These are phyloP conservation scores for Lampropteryx suffumata DNA, from an alignment of 2,888 invertebrate species.

Conservation along the genomic window DNA sequence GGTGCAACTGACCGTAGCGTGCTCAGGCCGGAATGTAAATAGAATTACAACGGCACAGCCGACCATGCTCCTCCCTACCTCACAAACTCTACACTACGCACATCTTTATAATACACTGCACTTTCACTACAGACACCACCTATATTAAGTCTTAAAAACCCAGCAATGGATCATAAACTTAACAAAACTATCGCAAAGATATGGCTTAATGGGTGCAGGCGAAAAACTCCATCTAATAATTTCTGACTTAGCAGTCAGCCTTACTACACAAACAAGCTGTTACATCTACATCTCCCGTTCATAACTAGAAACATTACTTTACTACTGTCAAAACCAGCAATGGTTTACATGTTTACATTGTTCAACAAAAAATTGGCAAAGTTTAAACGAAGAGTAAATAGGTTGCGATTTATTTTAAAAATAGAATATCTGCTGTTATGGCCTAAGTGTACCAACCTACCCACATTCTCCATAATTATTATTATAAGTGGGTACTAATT, in stretches of 20 bases:
- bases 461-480: too few relatives aligned
- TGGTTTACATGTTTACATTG: neutral
- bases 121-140: constrained; percentile 7
- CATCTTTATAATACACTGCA: constrained; percentile 24
- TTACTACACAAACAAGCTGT: constrained; percentile 2
- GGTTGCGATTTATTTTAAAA: too few relatives aligned
- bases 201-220: neutral
- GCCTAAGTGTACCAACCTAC: too few relatives aligned
- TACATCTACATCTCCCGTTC: neutral
- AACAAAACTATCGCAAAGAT: neutral
- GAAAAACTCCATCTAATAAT: constrained; percentile 7
- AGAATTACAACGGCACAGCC: constrained; percentile 58
- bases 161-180: constrained; percentile 13
- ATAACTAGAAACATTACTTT: neutral
- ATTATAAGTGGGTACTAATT: too few relatives aligned
- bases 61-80: constrained; percentile 37
- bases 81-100: constrained; percentile 25
- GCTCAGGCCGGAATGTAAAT: constrained; percentile 54
- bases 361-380: neutral
- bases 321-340: neutral
- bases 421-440: too few relatives aligned
- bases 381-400: neutral
- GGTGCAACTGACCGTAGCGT: constrained; percentile 29
- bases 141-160: neutral
- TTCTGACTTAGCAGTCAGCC: constrained; percentile 6